Conservation (phyloP, 1,140 invertebrate species). For the Psilanteris sp. region DNA sequence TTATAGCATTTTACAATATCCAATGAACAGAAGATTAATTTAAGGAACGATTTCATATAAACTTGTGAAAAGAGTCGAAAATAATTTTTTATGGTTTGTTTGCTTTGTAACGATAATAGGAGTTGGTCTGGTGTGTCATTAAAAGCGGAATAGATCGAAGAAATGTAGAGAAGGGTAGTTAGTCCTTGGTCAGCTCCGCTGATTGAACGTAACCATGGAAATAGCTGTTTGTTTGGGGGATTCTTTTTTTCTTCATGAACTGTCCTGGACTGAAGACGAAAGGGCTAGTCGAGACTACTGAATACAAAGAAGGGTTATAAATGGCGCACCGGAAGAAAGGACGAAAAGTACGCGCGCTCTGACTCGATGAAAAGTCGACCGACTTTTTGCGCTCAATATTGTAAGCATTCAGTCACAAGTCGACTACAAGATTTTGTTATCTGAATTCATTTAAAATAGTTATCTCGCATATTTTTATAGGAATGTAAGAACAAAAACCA, state of each 20-base stretch:
- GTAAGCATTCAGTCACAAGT: constrained; percentile 19
- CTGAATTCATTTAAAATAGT: no score
- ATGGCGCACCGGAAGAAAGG: constrained; percentile 63
- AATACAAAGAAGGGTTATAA: constrained; percentile 65
- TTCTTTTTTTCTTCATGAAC: constrained; percentile 39
- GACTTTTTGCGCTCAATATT: constrained; percentile 47
- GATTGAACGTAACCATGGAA: constrained; percentile 64
- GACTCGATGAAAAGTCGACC: constrained; percentile 58
- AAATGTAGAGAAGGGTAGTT: constrained; percentile 65
- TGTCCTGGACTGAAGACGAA: constrained; percentile 57
- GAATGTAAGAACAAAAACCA: no score
- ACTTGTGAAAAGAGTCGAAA: constrained; percentile 13
- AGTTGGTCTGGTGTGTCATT: constrained; percentile 37
- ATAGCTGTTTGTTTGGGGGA: constrained; percentile 59
- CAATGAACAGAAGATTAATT: not conserved
- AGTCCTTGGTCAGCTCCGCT: constrained; percentile 61
- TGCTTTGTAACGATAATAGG: constrained; percentile 42
- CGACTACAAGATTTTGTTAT: constrained; percentile 22
- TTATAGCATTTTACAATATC: no score
- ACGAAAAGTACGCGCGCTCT: constrained; percentile 34
- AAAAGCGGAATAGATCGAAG: constrained; percentile 55
- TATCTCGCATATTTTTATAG: no score
- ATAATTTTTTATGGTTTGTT: constrained; percentile 36
- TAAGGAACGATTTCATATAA: not conserved
- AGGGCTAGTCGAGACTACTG: constrained; percentile 57